Conservation (phyloP, 2,113 vertebrate genomes). For the Gobius niger region DNA sequence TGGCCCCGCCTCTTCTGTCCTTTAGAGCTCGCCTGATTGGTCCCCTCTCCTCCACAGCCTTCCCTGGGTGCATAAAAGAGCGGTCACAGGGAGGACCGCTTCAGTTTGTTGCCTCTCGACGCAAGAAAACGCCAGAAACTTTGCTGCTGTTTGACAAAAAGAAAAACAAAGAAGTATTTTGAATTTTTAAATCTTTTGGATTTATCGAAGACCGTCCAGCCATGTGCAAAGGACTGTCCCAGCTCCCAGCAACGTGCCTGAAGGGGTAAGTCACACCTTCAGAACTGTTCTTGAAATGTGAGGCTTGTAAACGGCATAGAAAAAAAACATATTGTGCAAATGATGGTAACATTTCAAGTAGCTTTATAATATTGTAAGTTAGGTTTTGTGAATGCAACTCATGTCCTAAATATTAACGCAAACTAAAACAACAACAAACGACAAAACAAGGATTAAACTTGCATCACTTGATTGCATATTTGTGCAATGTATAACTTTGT, state of each 20-base stretch:
- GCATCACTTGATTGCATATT: too few species aligned
- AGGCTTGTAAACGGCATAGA: too few species aligned
- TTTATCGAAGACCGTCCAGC: conserved; percentile 31
- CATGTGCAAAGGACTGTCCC: conserved; percentile 94
- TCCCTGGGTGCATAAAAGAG: conserved; percentile 61
- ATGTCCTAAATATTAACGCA: too few species aligned
- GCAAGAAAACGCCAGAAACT: conserved; percentile 17
- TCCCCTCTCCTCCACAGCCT: conserved; percentile 26
- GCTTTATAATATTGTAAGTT: too few species aligned
- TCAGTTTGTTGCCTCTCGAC: conserved; percentile 27
- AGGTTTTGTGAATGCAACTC: too few species aligned
- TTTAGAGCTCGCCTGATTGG: conserved; percentile 59
- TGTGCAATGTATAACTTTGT: too few species aligned
- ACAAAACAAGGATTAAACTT: too few species aligned
- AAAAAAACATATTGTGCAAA: too few species aligned
- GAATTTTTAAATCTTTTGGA: conserved; percentile 21
- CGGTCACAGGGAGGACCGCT: conserved; percentile 52
- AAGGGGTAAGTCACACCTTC: conserved; percentile 82
- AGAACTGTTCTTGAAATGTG: too few species aligned
- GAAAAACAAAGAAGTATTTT: not conserved
- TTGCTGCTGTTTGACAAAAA: not conserved
- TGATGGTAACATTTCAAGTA: too few species aligned
- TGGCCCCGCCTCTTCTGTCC: not conserved
- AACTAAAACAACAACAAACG: too few species aligned
- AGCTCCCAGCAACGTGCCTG: conserved; percentile 89